Evolutionary conservation across 2,797 vertebrate species (phyloP), one percentile per base, ranked within the genome.

Genomic region (Chaunax sp.): DNA sequence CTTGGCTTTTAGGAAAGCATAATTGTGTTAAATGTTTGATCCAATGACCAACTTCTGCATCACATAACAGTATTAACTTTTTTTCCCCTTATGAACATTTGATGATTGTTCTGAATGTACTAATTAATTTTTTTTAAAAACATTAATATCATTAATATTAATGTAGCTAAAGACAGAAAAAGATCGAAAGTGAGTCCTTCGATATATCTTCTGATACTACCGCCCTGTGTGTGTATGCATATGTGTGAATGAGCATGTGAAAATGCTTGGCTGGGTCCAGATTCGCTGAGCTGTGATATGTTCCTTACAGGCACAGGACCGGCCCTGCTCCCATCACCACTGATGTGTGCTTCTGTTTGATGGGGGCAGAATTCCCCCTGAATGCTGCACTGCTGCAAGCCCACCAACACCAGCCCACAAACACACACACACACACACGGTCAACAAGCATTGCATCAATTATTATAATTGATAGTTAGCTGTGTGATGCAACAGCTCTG

Each of bases 331-430:
- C 76, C 61, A 59, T 78, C 73, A 72, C 60, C 26, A 25, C 52
- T 70, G 64, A 66, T 75, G 67, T 80, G 77, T 59, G 65, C 64
- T 64, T 72, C 55, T 63, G 68, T 72, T 68, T 82, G 72, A 80
- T 43, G 49, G 28, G 50, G 59, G 55, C 62, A 77, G 30, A 72
- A 57, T 77, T 64, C 25, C 49, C 50, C 30, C 35, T 47, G 38
- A 62, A 74, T 18, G 15, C 9, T 35, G 53, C 46, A 25, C 53
- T 54, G 22, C 56, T 69, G 33, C 59, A 40, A 28, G 64, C 53
- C 54, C 64, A 64, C 30, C 40, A 57, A 37, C 71, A 30, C 46
- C 57, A 46, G 50, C 49, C 45, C 60, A 70, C 30, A 15, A 11
- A 37, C 28, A 52, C 26, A 18, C 22, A 18, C 22, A 41, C 23